phyloP scores from a whole-genome alignment of 1,140 invertebrate species.

The Pantala flavescens region DNA sequence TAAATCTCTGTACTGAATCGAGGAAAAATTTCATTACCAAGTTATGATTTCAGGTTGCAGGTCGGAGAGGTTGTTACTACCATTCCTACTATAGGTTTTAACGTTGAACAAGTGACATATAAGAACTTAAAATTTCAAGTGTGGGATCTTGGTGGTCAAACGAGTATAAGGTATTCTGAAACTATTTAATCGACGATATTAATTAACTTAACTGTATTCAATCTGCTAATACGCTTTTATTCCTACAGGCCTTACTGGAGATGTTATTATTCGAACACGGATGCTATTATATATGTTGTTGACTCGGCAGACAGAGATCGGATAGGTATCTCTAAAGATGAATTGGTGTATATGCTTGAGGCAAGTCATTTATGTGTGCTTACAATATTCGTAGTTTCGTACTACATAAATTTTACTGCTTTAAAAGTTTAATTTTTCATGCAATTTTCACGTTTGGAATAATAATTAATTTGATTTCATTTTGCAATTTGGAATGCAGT shows the following conservation, averaged over 20 bases:
- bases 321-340: constrained; percentile 98
- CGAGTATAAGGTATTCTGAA: constrained; percentile 62
- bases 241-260: constrained; percentile 92
- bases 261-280: constrained; percentile 99
- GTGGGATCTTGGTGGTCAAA: constrained; percentile 98
- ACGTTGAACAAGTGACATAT: constrained; percentile 93
- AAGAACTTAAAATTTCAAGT: constrained; percentile 96
- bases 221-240: constrained; percentile 17
- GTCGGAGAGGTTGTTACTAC: constrained; percentile 99
- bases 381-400: too few relatives aligned
- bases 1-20: background rate
- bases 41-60: constrained; percentile 57
- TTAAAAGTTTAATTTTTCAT: too few relatives aligned
- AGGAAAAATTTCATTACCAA: constrained; percentile 13
- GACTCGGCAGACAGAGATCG: constrained; percentile 97
- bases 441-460: too few relatives aligned
- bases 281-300: constrained; percentile 99
- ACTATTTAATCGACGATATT: background rate
- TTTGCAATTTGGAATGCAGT: too few relatives aligned
- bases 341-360: constrained; percentile 92
- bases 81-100: constrained; percentile 96
- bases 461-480: too few relatives aligned
- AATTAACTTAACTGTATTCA: background rate
- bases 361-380: constrained; percentile 41
- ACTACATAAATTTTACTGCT: too few relatives aligned